Evolutionary conservation across 2,113 vertebrate genomes (phyloP).

Genomic region (Albula goreensis): DNA sequence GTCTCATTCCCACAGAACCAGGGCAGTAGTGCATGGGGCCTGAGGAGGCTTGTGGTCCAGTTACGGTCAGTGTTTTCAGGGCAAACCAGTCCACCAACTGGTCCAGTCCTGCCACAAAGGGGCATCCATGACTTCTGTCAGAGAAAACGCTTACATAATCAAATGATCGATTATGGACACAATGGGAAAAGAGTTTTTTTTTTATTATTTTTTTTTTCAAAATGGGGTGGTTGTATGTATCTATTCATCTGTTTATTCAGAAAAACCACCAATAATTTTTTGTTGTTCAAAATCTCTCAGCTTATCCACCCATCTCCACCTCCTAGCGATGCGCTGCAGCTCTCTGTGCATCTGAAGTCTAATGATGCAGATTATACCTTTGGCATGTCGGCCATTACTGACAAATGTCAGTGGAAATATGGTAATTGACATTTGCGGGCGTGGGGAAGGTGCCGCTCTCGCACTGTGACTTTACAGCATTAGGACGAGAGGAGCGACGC

Average conservation of each 20-base stretch:
- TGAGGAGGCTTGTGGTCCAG: background rate
- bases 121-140: background rate
- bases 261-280: conserved; percentile 36
- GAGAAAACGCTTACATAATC: background rate
- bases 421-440: conserved; percentile 79
- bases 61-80: background rate
- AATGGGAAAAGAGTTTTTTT: background rate
- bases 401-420: conserved; percentile 80
- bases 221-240: no score
- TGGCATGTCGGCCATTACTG: conserved; percentile 72
- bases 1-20: background rate
- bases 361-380: conserved; percentile 72
- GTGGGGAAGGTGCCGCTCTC: conserved; percentile 43
- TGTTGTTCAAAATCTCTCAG: conserved; percentile 34
- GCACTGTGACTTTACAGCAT: conserved; percentile 47
- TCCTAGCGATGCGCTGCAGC: conserved; percentile 9
- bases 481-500: conserved; percentile 69
- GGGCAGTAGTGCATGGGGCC: background rate
- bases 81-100: background rate
- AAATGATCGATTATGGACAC: background rate
- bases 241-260: background rate
- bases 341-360: conserved; percentile 54
- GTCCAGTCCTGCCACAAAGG: background rate
- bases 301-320: conserved; percentile 23
- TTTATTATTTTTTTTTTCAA: no score